Evolutionary conservation across 2,113 vertebrate species (phyloP).

Genomic region (Vanacampus margaritifer): DNA sequence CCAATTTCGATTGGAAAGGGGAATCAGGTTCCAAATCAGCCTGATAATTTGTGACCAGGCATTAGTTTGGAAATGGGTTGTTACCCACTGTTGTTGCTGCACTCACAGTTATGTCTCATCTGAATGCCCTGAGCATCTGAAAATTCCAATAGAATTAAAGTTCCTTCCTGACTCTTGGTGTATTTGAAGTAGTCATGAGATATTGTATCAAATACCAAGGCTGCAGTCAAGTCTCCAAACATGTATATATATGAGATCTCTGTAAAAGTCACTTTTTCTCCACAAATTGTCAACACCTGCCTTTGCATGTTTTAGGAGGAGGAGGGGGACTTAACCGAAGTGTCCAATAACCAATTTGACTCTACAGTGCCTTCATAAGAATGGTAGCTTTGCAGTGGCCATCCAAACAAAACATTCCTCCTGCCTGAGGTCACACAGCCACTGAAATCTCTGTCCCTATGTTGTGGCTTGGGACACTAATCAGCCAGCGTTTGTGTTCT

Average conservation of each 20-base stretch:
- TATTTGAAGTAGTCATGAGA: not conserved
- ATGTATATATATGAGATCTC: no score
- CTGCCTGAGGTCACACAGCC: constrained; percentile 62
- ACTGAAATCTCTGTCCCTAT: constrained; percentile 59
- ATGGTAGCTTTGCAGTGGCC: constrained; percentile 46
- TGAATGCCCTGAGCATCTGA: not conserved
- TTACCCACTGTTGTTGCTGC: not conserved
- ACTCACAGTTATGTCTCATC: not conserved
- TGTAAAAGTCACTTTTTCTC: not conserved
- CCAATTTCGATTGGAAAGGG: not conserved
- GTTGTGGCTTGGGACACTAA: constrained; percentile 53
- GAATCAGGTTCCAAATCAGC: not conserved
- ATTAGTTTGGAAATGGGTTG: not conserved
- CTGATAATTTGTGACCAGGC: not conserved
- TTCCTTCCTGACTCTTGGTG: not conserved
- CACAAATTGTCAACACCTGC: no score
- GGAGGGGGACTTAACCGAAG: constrained; percentile 4
- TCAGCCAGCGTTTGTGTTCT: constrained; percentile 42
- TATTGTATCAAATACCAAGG: not conserved
- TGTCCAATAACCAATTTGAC: constrained; percentile 21
- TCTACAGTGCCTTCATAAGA: constrained; percentile 19
- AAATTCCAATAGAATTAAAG: not conserved
- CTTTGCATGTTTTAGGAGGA: not conserved
- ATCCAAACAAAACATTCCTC: constrained; percentile 72
- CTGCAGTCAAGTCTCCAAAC: not conserved